Conservation (phyloP, 2,797 vertebrate species). For the Diplodus sargus region DNA sequence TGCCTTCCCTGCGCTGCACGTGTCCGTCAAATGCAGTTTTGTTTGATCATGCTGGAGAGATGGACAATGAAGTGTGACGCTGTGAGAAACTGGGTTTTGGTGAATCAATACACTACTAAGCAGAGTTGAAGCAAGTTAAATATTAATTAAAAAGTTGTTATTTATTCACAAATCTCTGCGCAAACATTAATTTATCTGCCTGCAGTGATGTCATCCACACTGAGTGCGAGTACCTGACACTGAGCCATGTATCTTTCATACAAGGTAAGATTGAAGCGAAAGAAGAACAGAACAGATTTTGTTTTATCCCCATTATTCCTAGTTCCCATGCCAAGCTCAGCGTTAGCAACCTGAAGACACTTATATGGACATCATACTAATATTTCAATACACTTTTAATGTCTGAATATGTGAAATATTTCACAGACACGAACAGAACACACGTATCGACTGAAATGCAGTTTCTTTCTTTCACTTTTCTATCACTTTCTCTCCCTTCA, state of each 20-base stretch:
- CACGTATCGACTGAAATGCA: too few relatives aligned
- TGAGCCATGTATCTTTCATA: neutral
- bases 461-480: too few relatives aligned
- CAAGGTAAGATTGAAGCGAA: too few relatives aligned
- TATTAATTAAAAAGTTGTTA: neutral
- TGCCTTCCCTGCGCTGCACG: neutral
- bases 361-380: too few relatives aligned
- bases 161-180: neutral
- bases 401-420: too few relatives aligned
- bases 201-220: neutral
- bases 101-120: neutral
- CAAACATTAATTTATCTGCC: neutral
- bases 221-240: neutral
- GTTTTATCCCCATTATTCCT: neutral
- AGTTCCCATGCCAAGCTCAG: too few relatives aligned
- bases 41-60: conserved; percentile 16
- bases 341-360: too few relatives aligned
- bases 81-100: neutral
- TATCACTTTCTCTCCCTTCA: too few relatives aligned
- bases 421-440: too few relatives aligned
- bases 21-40: conserved; percentile 35
- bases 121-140: neutral
- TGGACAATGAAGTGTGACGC: neutral
- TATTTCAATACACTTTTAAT: too few relatives aligned
- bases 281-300: neutral